These are phyloP conservation scores for Argya squamiceps DNA, from an alignment of 2,797 vertebrate genomes.

Conservation along the genomic window DNA sequence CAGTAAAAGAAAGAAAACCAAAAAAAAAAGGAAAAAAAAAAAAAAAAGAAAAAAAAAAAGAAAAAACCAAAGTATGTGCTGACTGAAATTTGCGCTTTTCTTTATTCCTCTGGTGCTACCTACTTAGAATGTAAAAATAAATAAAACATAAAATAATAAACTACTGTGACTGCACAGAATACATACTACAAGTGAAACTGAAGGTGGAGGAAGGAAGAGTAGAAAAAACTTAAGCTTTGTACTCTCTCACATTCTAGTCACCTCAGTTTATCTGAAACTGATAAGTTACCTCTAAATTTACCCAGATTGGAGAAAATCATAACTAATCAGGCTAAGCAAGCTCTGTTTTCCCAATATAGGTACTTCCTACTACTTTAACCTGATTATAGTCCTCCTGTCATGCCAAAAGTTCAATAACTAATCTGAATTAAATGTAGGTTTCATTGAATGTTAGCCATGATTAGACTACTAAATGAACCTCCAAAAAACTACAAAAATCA, in stretches of 20 bases:
- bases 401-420: neutral
- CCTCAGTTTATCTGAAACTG: neutral
- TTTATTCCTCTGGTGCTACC: conserved; percentile 27
- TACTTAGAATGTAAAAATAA: conserved; percentile 45
- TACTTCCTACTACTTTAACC: neutral
- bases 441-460: neutral
- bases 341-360: neutral
- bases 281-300: neutral
- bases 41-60: neutral
- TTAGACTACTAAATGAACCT: neutral
- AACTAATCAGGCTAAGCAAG: neutral
- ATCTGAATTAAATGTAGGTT: neutral
- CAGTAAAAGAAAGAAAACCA: conserved; percentile 77
- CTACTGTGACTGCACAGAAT: neutral
- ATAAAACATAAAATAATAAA: neutral
- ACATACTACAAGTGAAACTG: neutral
- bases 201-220: neutral
- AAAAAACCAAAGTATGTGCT: neutral
- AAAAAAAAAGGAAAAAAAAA: neutral
- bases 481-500: neutral
- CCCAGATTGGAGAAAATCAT: neutral
- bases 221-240: neutral
- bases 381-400: neutral
- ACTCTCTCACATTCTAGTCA: neutral
- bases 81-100: conserved; percentile 63